Conservation (phyloP, 2,888 invertebrate species). For the Seira ritae region DNA sequence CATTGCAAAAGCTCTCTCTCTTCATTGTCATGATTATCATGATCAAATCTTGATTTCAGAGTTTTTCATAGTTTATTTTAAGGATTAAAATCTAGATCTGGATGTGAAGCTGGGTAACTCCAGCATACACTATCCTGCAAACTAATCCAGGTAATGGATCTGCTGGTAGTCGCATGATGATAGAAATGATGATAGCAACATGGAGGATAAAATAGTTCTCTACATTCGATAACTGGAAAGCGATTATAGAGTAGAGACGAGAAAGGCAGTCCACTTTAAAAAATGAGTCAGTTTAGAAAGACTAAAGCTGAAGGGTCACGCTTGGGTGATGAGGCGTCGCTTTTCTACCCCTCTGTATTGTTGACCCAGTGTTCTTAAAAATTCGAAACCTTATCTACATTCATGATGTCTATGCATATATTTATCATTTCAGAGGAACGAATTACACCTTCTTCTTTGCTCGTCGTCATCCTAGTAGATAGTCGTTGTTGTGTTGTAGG, state of each 20-base stretch:
- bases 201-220: background rate
- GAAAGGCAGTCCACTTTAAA: conserved; percentile 4
- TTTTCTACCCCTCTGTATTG: conserved; percentile 38
- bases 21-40: conserved; percentile 10
- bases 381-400: conserved; percentile 6
- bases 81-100: background rate
- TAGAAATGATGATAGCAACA: background rate
- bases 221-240: conserved; percentile 1
- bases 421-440: background rate
- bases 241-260: background rate
- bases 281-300: conserved; percentile 47
- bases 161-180: background rate
- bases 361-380: conserved; percentile 56
- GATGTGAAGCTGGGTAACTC: background rate
- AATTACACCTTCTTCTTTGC: background rate
- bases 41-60: background rate
- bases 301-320: conserved; percentile 44
- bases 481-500: background rate
- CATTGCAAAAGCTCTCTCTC: background rate
- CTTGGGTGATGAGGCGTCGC: conserved; percentile 59
- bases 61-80: background rate
- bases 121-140: background rate
- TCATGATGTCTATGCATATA: background rate
- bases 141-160: background rate
- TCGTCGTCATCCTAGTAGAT: background rate